Evolutionary conservation across 2,797 vertebrate genomes (phyloP).

Genomic region (Benthosema pterotum): DNA sequence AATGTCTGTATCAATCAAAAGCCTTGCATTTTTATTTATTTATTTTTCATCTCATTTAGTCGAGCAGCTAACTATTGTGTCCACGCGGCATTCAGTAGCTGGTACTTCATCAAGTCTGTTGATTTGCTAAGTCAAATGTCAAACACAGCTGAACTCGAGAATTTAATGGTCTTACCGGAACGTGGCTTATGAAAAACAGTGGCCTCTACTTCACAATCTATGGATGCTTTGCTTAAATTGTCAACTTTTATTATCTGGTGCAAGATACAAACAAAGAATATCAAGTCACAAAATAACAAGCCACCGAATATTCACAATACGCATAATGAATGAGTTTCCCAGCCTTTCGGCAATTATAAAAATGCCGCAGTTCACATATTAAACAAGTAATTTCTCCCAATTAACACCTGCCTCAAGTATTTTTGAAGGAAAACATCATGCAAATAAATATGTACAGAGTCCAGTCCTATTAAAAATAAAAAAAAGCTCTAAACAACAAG

Average conservation of each 20-base stretch:
- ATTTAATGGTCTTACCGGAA: background rate
- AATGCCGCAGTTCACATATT: slow-evolving; percentile 49
- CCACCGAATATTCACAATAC: slow-evolving; percentile 70
- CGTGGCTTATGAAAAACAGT: slow-evolving; percentile 23
- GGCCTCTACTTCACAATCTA: slow-evolving; percentile 29
- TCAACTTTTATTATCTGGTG: slow-evolving; percentile 58
- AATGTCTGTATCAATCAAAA: slow-evolving; percentile 21
- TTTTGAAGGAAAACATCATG: slow-evolving; percentile 58
- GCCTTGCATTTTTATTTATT: background rate
- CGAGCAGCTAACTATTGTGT: slow-evolving; percentile 5
- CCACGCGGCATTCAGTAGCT: slow-evolving; percentile 5
- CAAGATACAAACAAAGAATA: slow-evolving; percentile 56
- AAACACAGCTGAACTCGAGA: slow-evolving; percentile 19
- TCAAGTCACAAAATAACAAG: slow-evolving; percentile 51
- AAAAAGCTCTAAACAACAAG: slow-evolving; percentile 49
- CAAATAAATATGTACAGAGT: slow-evolving; percentile 72
- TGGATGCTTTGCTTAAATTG: slow-evolving; percentile 68
- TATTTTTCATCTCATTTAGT: background rate
- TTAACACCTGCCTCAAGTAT: slow-evolving; percentile 48
- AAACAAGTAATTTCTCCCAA: slow-evolving; percentile 32
- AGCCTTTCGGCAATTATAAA: slow-evolving; percentile 49
- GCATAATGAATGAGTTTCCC: slow-evolving; percentile 55
- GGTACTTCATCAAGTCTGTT: slow-evolving; percentile 16
- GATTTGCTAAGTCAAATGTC: slow-evolving; percentile 40
- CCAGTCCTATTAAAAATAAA: slow-evolving; percentile 54